A percentile compares a stretch with the other conserved stretches of the same genome.
phyloP scores from a whole-genome alignment of 1,140 invertebrate genomes.

The Ostrea denselamellosa region DNA sequence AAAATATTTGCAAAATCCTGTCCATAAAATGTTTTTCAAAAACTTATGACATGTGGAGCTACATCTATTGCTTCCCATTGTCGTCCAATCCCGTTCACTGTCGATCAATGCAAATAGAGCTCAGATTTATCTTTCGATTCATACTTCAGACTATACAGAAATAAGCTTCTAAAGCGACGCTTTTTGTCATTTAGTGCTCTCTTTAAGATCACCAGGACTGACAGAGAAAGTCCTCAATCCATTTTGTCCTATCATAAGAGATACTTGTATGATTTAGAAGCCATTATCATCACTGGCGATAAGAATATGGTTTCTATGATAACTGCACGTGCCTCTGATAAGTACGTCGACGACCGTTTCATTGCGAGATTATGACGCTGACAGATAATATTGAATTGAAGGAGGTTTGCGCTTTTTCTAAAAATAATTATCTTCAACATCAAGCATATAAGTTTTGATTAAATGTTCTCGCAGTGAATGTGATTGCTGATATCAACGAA shows the following conservation, averaged over 20 bases:
- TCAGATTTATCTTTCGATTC: background rate
- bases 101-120: background rate
- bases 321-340: constrained; percentile 2
- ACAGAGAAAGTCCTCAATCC: background rate
- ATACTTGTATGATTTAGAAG: background rate
- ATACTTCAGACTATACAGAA: background rate
- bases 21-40: background rate
- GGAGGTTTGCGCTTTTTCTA: too few relatives aligned
- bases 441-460: too few relatives aligned
- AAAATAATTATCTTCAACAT: too few relatives aligned
- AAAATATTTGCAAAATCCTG: too few relatives aligned
- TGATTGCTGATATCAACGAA: too few relatives aligned
- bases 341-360: background rate
- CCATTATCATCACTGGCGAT: constrained; percentile 6
- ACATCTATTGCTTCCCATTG: background rate
- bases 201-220: background rate
- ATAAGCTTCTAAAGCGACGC: constrained; percentile 23
- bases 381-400: background rate
- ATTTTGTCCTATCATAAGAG: background rate
- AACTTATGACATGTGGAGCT: background rate
- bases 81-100: background rate
- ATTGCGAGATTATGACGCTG: background rate
- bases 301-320: background rate
- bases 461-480: too few relatives aligned
- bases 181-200: constrained; percentile 2